phyloP scores from a whole-genome alignment of 1,140 invertebrate genomes.

The Daktulosphaira vitifoliae region DNA sequence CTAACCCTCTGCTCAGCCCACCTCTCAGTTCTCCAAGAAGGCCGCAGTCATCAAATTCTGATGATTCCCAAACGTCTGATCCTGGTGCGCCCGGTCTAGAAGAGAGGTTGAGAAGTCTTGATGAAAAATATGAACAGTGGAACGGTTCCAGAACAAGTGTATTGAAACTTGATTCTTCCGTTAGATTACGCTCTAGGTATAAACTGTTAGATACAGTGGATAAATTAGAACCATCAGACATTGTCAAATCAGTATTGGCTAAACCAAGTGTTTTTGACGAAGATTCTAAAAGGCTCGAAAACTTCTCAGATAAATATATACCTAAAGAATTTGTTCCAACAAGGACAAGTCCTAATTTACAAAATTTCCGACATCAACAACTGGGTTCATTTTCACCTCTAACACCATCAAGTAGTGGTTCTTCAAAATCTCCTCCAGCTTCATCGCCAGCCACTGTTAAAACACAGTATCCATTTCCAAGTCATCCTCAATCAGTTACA shows the following conservation, averaged over 20 bases:
- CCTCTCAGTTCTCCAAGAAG: slow-evolving; percentile 18
- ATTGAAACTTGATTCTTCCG: slow-evolving; percentile 50
- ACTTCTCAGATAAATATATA: slow-evolving; percentile 77
- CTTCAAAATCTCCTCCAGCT: slow-evolving; percentile 36
- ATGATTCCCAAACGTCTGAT: slow-evolving; percentile 35
- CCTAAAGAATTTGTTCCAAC: slow-evolving; percentile 51
- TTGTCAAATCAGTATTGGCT: slow-evolving; percentile 81
- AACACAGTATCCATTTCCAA: slow-evolving; percentile 72
- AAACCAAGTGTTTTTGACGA: slow-evolving; percentile 92
- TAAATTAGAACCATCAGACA: slow-evolving; percentile 81
- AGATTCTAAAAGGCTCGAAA: slow-evolving; percentile 85
- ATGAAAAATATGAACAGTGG: slow-evolving; percentile 89
- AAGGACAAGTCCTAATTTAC: slow-evolving; percentile 36
- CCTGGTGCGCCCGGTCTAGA: slow-evolving; percentile 50
- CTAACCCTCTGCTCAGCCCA: slow-evolving; percentile 25
- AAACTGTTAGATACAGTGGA: slow-evolving; percentile 64
- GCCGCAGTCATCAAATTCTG: slow-evolving; percentile 21
- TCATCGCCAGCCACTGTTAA: slow-evolving; percentile 47
- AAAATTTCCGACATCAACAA: slow-evolving; percentile 35
- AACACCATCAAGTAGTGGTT: slow-evolving; percentile 35
- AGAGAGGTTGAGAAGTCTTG: slow-evolving; percentile 76
- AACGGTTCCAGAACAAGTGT: slow-evolving; percentile 54
- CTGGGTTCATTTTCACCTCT: slow-evolving; percentile 37
- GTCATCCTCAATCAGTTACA: slow-evolving; percentile 51
- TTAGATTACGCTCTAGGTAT: slow-evolving; percentile 51